These are phyloP conservation scores for Euborellia annulipes DNA, from an alignment of 1,140 invertebrate genomes.

Conservation along the genomic window DNA sequence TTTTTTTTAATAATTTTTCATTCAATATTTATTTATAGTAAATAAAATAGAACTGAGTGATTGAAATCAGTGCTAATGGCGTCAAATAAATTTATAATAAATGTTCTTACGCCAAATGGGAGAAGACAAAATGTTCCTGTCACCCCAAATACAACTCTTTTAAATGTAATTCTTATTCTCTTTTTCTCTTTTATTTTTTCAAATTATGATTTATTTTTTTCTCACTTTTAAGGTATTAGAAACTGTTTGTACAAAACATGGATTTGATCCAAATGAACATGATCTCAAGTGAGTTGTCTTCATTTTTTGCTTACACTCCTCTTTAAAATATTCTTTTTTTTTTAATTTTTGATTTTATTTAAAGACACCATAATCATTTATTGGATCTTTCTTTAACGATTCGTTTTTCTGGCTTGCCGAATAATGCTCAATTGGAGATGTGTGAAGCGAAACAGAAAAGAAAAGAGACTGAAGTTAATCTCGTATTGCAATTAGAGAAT, in stretches of 20 bases:
- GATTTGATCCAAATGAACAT: slow-evolving; percentile 49
- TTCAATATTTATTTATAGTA: too few species aligned
- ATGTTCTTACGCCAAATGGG: too few species aligned
- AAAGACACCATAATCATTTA: slow-evolving; percentile 51
- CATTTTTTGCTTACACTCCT: too few species aligned
- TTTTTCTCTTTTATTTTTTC: too few species aligned
- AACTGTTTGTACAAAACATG: slow-evolving; percentile 60
- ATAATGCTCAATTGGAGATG: slow-evolving; percentile 68
- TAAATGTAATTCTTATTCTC: neutral
- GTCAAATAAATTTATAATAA: too few species aligned
- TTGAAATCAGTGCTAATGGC: too few species aligned
- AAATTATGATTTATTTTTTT: slow-evolving; percentile 4
- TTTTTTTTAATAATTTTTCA: too few species aligned
- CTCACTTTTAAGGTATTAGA: slow-evolving; percentile 47
- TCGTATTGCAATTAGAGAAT: slow-evolving; percentile 55
- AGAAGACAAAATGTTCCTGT: too few species aligned
- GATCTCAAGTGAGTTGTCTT: slow-evolving; percentile 40
- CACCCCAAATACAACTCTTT: neutral
- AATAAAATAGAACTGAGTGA: too few species aligned
- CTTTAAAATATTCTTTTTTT: neutral
- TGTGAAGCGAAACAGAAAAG: slow-evolving; percentile 40
- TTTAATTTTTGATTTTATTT: slow-evolving; percentile 14
- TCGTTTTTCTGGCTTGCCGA: slow-evolving; percentile 61
- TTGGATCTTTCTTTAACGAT: slow-evolving; percentile 53
- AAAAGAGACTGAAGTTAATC: slow-evolving; percentile 41